These are phyloP conservation scores for Andrena trimmerana DNA, from an alignment of 2,888 invertebrate genomes.

Conservation along the genomic window DNA sequence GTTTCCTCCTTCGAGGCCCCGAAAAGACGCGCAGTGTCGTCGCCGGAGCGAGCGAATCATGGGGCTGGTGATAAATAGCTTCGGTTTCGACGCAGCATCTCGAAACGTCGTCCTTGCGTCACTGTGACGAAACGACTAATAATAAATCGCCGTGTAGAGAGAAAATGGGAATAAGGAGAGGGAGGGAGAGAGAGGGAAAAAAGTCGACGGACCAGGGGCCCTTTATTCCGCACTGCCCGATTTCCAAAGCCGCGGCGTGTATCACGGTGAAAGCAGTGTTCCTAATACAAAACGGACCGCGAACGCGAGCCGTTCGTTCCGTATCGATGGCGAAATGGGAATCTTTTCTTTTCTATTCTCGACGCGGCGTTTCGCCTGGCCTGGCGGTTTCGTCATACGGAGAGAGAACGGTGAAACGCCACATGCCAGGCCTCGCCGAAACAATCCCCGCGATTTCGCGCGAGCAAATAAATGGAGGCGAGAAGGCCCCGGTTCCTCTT, in stretches of 20 bases:
- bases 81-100: constrained; percentile 40
- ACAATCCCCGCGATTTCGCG: constrained; percentile 31
- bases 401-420: constrained; percentile 57
- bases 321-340: constrained; percentile 64
- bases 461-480: constrained; percentile 21
- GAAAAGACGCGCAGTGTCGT: not conserved
- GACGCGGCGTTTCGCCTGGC: constrained; percentile 52
- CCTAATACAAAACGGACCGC: constrained; percentile 44
- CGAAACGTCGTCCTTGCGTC: constrained; percentile 53
- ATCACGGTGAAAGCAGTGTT: constrained; percentile 48
- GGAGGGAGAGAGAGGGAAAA: no score
- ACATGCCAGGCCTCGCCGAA: constrained; percentile 29
- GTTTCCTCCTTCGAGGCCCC: not conserved
- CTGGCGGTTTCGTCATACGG: constrained; percentile 60
- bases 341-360: constrained; percentile 63
- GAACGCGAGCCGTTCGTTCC: constrained; percentile 42
- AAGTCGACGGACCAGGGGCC: constrained; percentile 37
- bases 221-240: constrained; percentile 37
- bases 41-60: constrained; percentile 3
- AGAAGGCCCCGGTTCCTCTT: not conserved
- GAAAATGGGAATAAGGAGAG: not conserved
- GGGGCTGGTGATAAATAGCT: constrained; percentile 38
- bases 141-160: constrained; percentile 38
- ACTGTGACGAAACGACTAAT: constrained; percentile 56
- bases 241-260: constrained; percentile 19